Evolutionary conservation across 2,797 vertebrate genomes (phyloP), one percentile per base, ranked within the genome.

Genomic region (Rhodeus uyekii): DNA sequence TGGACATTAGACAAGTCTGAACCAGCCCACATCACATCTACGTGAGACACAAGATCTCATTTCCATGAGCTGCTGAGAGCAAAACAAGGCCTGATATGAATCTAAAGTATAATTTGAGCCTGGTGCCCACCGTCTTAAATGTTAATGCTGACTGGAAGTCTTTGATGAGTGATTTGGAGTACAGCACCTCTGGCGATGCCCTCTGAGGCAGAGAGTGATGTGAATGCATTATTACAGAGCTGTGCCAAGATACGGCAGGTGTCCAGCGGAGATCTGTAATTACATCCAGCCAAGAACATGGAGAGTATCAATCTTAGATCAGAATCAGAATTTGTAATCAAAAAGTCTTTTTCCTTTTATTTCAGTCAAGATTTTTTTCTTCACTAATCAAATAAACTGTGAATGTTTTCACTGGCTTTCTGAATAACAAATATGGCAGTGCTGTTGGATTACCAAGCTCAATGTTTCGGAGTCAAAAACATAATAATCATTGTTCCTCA

Each of bases 231-330:
- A 36, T 90, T 87, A 85, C 88, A 88, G 90, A 90, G 91, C 87
- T 18, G 24, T 87, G 89, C 88, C 86, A 81, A 44, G 42, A 89
- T 82, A 76, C 86, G 19, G 16, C 84, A 88, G 88, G 87, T 89
- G 88, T 88, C 91, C 90, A 84, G 73, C 5, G 18, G 90, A 90
- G 89, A 91, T 88, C 90, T 88, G 90, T 92, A 91, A 93, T 92
- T 91, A 92, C 89, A 91, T 87, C 91, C 90, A 85, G 87, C 90
- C 87, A 88, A 89, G 87, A 88, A 83, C 68, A 86, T 88, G 87
- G 87, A 83, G 87, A 74, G 39, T 61, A 58, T 81, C n/a, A 63
- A 72, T 76, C 53, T 84, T 63, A 64, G 32, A 82, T 81, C 78
- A 71, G 39, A 53, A 67, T 76, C 32, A 63, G 55, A 72, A 81